Percentiles rank a stretch among this genome's conserved stretches.
phyloP scores from a whole-genome alignment of 1,140 invertebrate species.

The Drosophila melanica region DNA sequence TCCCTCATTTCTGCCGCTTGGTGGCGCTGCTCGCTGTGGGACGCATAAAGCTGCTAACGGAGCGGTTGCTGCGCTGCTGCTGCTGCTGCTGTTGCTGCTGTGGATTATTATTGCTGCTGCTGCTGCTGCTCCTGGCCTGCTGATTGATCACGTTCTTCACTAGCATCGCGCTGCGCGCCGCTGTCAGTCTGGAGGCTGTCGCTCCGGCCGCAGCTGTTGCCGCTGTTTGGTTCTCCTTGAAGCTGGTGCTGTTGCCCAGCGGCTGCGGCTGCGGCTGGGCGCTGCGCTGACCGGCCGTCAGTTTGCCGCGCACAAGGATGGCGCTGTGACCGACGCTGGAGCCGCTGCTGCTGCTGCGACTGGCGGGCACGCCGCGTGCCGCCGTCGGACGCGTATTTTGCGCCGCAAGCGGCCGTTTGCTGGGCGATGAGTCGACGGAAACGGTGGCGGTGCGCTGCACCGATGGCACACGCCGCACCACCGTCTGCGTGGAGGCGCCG shows the following conservation, averaged over 20 bases:
- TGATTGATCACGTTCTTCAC: constrained; percentile 75
- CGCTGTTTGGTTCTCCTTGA: constrained; percentile 71
- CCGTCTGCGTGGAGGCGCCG: constrained; percentile 90
- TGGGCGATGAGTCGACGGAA: constrained; percentile 78
- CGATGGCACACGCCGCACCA: constrained; percentile 88
- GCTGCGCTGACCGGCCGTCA: constrained; percentile 27
- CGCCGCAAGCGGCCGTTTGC: constrained; percentile 70
- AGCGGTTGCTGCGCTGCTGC: constrained; percentile 58
- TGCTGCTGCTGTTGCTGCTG: constrained; percentile 41
- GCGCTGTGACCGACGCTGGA: constrained; percentile 85
- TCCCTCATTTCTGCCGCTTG: constrained; percentile 84
- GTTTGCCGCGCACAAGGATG: constrained; percentile 70
- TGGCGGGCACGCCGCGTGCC: constrained; percentile 86
- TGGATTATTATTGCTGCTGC: constrained; percentile 42
- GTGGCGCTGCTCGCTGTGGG: constrained; percentile 84
- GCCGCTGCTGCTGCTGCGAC: constrained; percentile 89
- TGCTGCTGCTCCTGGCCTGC: constrained; percentile 50
- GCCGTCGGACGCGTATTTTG: constrained; percentile 56
- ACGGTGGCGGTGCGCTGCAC: constrained; percentile 67
- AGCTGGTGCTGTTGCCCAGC: constrained; percentile 69
- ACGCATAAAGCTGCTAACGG: constrained; percentile 86
- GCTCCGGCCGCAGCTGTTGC: constrained; percentile 18
- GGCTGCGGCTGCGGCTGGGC: constrained; percentile 35
- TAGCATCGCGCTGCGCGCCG: constrained; percentile 73
- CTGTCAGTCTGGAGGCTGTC: constrained; percentile 46